These are phyloP conservation scores for Garrulus glandarius DNA, from an alignment of 2,797 vertebrate genomes.

Conservation along the genomic window DNA sequence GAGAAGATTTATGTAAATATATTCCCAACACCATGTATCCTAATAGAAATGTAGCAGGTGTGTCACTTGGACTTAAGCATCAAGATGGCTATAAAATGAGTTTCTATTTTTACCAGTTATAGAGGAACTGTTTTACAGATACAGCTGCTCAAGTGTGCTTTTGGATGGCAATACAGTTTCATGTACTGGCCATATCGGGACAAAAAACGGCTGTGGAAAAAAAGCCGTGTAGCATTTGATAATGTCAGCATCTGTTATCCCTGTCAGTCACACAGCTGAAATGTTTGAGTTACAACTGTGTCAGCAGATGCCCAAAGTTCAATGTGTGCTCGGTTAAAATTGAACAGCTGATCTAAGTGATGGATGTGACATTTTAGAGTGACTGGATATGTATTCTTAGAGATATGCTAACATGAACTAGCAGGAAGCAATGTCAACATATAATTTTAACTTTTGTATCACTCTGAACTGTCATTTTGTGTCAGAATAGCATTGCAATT, in stretches of 20 bases:
- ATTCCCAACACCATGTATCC: slow-evolving; percentile 54
- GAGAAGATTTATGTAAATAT: slow-evolving; percentile 63
- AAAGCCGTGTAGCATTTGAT: slow-evolving; percentile 92
- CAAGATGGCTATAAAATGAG: slow-evolving; percentile 75
- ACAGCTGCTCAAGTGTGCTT: slow-evolving; percentile 82
- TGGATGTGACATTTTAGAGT: slow-evolving; percentile 79
- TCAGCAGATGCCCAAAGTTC: slow-evolving; percentile 84
- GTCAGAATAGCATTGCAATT: slow-evolving; percentile 7
- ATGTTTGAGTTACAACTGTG: slow-evolving; percentile 82
- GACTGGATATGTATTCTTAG: slow-evolving; percentile 72
- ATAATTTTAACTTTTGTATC: slow-evolving; percentile 65
- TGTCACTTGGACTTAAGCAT: slow-evolving; percentile 81
- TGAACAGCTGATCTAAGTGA: slow-evolving; percentile 81
- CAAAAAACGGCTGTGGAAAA: slow-evolving; percentile 85
- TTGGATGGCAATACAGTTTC: slow-evolving; percentile 79
- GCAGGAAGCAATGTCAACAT: slow-evolving; percentile 60
- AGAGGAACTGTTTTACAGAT: slow-evolving; percentile 79
- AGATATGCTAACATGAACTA: slow-evolving; percentile 67
- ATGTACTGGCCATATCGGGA: slow-evolving; percentile 95
- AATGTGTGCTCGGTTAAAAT: slow-evolving; percentile 76
- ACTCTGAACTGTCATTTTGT: slow-evolving; percentile 42
- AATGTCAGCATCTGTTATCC: slow-evolving; percentile 99
- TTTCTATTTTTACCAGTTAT: slow-evolving; percentile 89
- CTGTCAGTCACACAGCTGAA: slow-evolving; percentile 89
- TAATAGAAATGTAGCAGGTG: slow-evolving; percentile 78